These are phyloP conservation scores for Lucifuga dentata DNA, from an alignment of 2,113 vertebrate genomes.

Conservation along the genomic window DNA sequence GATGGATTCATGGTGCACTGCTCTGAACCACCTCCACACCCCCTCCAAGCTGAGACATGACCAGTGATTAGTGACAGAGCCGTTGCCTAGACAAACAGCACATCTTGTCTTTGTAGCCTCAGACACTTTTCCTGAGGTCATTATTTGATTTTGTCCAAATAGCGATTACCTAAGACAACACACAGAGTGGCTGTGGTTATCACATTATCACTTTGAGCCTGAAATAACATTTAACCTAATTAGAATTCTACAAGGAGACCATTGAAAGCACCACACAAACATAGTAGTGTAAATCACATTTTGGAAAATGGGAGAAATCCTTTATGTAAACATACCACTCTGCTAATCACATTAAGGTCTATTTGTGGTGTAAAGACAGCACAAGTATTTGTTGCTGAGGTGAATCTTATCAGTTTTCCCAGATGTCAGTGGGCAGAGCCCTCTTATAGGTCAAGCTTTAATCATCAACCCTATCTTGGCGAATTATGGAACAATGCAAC, in stretches of 20 bases:
- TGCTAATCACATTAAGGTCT: constrained; percentile 25
- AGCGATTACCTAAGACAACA: constrained; percentile 45
- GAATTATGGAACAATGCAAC: constrained; percentile 34
- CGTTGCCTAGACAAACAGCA: constrained; percentile 11
- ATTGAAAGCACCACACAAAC: constrained; percentile 41
- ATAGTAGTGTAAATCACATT: constrained; percentile 32
- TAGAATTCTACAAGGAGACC: constrained; percentile 38
- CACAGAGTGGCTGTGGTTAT: constrained; percentile 35
- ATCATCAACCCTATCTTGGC: constrained; percentile 10
- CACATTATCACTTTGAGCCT: constrained; percentile 29
- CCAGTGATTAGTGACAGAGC: not conserved
- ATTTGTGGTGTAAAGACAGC: constrained; percentile 31
- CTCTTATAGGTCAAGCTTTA: not conserved
- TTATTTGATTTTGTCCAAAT: constrained; percentile 28
- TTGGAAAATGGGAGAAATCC: constrained; percentile 36
- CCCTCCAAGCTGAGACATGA: not conserved
- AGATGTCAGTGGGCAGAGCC: constrained; percentile 40
- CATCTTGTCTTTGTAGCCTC: constrained; percentile 6
- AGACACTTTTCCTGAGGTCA: constrained; percentile 25
- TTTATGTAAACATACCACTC: constrained; percentile 27
- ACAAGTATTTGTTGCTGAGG: constrained; percentile 16
- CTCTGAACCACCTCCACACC: constrained; percentile 2
- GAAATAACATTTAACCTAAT: constrained; percentile 39
- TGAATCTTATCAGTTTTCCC: constrained; percentile 50
- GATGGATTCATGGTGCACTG: no score